Evolutionary conservation across 1,140 invertebrate species (phyloP), one percentile per base, ranked within the genome.

Genomic region (Drosophila varians): DNA sequence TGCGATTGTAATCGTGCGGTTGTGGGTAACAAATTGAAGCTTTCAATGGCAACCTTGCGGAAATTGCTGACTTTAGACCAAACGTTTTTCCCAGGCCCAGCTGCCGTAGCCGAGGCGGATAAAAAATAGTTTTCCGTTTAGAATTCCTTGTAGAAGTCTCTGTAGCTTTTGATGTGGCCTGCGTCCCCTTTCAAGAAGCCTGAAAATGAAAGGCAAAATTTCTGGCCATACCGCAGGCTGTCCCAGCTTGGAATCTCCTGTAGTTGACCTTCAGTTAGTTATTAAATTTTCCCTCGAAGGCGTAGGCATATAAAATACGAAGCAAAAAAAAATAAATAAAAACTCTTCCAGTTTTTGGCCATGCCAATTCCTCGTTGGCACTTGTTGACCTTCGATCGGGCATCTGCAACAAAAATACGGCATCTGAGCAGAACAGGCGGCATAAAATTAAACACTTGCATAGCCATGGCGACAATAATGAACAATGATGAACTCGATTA

Each of bases 401-500:
- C 73, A 65, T 77, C 75, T 77, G 75, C 75, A 77, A 79, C 79
- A 83, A 62, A 77, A 76, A 38, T 16, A 38, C 36, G 14, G 36
- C 12, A 73, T 70, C 34, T 12, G 46, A 48, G 45, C 31, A 21
- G 51, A 76, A 76, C 79, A 86, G 76, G 82, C 80, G 80, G 80
- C 76, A 84, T 84, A 66, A 84, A 84, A 86, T 84, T 84, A 84
- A 84, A 86, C 80, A 84, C 76, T 84, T 76, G 72, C 75, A 75
- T 56, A 82, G 70, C 66, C 70, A 47, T 84, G 80, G 80, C 80
- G 80, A 84, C 80, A 84, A 84, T 84, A 84, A 84, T 84, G 80
- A 84, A 84, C 80, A 84, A 83, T 87, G 80, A 84, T 84, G 80
- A 84, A 84, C 80, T 86, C 72, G 80, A 86, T 86, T 84, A 80